Evolutionary conservation across 2,888 invertebrate genomes (phyloP), one percentile per base, ranked within the genome.

Genomic region (Cordylochernes scorpioides): DNA sequence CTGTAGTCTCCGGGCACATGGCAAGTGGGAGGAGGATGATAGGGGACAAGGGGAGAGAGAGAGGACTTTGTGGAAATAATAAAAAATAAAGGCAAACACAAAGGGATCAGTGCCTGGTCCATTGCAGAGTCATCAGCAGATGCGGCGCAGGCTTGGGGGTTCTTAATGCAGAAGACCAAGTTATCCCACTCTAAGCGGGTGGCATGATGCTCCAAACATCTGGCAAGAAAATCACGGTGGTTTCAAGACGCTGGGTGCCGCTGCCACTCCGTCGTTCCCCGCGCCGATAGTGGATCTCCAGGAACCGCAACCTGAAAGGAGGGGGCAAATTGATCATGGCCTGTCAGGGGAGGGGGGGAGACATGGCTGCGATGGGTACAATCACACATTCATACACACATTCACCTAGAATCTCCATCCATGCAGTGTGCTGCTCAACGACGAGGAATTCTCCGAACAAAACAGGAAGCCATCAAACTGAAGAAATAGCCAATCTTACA

Each of bases 251-350:
- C 55, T 75, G 71, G 31, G 73, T 69, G 56, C 67, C 62, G 54
- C 60, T 46, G 47, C 51, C 51, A 39, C 55, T 52, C 47, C 56
- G 57, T 51, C 54, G 68, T 65, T 82, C 78, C 49, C 69, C 68
- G 52, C 88, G 78, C 61, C 77, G 78, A 70, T 91, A 94, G 71
- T 80, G 78, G 65, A 91, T 73, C 71, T 88, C 88, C 70, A 82
- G 70, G 70, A 88, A 82, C 62, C 84, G 82, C 71, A 80, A 88
- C 91, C 91, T 91, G 74, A 63, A 59, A 55, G 57, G 58, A 32
- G 34, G 36, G 35, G n/a, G n/a, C n/a, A n/a, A n/a, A n/a, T n/a
- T n/a, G n/a, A n/a, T n/a, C n/a, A n/a, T n/a, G n/a, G n/a, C n/a
- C n/a, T n/a, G n/a, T n/a, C n/a, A n/a, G n/a, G n/a, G n/a, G n/a